phyloP scores from a whole-genome alignment of 2,113 vertebrate genomes.

The Rhinolophus ferrumequinum region DNA sequence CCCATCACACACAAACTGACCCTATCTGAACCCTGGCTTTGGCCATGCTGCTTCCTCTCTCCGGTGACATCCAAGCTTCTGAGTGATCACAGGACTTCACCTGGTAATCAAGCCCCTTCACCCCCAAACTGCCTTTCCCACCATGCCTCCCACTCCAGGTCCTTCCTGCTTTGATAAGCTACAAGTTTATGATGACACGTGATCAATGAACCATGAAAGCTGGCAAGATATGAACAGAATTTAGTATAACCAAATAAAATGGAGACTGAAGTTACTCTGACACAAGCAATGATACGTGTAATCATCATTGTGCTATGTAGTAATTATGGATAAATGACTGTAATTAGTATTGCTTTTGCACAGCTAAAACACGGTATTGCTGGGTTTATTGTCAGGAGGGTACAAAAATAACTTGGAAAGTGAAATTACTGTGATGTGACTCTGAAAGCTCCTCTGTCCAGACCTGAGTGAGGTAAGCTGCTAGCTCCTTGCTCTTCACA shows the following conservation, averaged over 20 bases:
- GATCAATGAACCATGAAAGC: neutral
- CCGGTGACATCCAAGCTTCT: neutral
- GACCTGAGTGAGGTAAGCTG: neutral
- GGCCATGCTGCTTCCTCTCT: neutral
- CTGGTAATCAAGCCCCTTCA: neutral
- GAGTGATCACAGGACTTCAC: neutral
- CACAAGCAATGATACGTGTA: neutral
- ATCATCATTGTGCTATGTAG: slow-evolving; percentile 1
- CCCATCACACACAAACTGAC: neutral
- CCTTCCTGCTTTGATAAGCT: neutral
- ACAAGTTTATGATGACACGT: neutral
- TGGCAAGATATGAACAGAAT: slow-evolving; percentile 4
- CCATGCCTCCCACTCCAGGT: neutral
- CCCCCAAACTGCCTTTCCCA: neutral
- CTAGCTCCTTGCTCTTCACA: neutral
- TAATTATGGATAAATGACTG: slow-evolving; percentile 60
- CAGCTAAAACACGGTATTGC: neutral
- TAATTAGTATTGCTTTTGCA: slow-evolving; percentile 65
- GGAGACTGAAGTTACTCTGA: neutral
- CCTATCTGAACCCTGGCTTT: neutral
- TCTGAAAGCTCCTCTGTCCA: neutral
- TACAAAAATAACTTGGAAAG: neutral
- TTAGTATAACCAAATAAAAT: neutral
- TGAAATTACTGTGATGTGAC: neutral
- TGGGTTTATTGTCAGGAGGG: slow-evolving; percentile 18